phyloP scores from a whole-genome alignment of 2,113 vertebrate genomes.

The Axis porcinus region DNA sequence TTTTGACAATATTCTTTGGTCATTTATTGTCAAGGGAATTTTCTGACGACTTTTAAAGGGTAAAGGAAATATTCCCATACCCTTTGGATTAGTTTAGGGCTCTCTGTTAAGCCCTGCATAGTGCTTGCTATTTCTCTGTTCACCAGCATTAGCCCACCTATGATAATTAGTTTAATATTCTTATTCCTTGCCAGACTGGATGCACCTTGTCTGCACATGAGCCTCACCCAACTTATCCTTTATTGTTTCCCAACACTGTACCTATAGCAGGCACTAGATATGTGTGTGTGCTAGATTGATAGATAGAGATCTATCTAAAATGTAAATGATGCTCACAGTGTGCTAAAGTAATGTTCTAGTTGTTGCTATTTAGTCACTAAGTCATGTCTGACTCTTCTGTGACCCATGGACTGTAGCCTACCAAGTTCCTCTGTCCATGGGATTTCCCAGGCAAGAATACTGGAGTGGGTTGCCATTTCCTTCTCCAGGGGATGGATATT shows the following conservation, averaged over 20 bases:
- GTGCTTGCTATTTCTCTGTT: neutral
- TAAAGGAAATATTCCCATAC: neutral
- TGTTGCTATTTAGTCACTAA: neutral
- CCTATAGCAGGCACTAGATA: neutral
- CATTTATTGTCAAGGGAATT: neutral
- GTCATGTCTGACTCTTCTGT: neutral
- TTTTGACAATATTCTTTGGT: neutral
- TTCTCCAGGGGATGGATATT: neutral
- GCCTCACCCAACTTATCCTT: neutral
- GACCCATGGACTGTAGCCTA: neutral
- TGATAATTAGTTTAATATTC: neutral
- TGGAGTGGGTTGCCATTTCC: neutral
- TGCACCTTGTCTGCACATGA: neutral
- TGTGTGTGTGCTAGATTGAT: neutral
- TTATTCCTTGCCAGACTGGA: neutral
- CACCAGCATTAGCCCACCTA: neutral
- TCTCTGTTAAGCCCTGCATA: neutral
- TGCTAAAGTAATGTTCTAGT: neutral
- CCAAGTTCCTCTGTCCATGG: neutral
- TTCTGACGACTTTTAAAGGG: neutral
- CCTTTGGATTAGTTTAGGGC: neutral
- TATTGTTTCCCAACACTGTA: neutral
- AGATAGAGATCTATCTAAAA: neutral
- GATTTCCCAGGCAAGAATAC: neutral
- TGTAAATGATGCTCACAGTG: neutral